phyloP scores from a whole-genome alignment of 2,797 vertebrate genomes.

The Avahi laniger region DNA sequence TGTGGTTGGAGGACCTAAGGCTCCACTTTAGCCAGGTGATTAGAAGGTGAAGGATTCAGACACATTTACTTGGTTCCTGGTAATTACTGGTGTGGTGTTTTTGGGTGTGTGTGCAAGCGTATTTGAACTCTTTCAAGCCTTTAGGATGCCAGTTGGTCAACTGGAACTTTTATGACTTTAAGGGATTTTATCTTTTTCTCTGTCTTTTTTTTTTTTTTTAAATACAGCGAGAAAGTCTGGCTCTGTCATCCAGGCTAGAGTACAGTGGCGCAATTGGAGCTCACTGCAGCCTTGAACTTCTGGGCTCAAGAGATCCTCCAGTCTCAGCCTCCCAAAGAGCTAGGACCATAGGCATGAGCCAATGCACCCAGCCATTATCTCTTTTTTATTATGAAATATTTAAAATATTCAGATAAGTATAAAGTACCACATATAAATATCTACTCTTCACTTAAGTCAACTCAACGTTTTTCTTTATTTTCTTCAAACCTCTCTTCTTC shows the following conservation, averaged over 20 bases:
- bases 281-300: no score
- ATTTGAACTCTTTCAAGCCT: background rate
- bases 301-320: no score
- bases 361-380: background rate
- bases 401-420: background rate
- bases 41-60: background rate
- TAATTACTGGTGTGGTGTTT: no score
- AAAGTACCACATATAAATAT: background rate
- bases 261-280: no score
- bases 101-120: background rate
- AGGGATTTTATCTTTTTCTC: background rate
- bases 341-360: no score
- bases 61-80: background rate
- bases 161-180: background rate
- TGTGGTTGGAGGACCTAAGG: background rate
- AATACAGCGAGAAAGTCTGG: no score
- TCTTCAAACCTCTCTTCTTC: background rate
- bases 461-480: background rate
- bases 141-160: background rate
- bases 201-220: background rate
- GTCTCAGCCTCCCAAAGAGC: no score
- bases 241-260: no score
- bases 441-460: background rate
- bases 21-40: background rate
- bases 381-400: background rate